A percentile compares a stretch with the other conserved stretches of the same genome.
Conservation (phyloP, 92 coral and sea anemone genomes). For the Zoanthus gigantus region DNA sequence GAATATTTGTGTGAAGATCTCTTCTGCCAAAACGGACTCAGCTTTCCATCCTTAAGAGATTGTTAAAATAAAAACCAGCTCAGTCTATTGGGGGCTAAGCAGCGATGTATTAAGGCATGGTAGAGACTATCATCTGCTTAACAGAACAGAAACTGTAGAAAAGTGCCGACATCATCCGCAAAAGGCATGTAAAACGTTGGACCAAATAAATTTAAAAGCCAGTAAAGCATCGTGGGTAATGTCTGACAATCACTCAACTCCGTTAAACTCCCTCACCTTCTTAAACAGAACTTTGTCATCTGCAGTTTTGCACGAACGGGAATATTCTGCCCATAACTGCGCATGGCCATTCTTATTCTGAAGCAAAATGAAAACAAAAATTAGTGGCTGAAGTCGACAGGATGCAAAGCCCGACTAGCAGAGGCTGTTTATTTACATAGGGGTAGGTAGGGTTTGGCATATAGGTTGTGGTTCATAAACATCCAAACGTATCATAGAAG, state of each 20-base stretch:
- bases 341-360: conserved; percentile 74
- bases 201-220: neutral
- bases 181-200: neutral
- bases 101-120: too few relatives aligned
- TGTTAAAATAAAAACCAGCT: too few relatives aligned
- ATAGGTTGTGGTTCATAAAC: too few relatives aligned
- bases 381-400: neutral
- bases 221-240: neutral
- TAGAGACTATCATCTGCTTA: too few relatives aligned
- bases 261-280: conserved; percentile 57
- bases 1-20: too few relatives aligned
- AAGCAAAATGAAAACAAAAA: neutral
- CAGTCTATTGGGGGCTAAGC: too few relatives aligned
- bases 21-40: too few relatives aligned
- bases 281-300: conserved; percentile 69
- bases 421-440: too few relatives aligned
- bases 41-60: too few relatives aligned
- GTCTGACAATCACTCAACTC: neutral
- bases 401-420: too few relatives aligned
- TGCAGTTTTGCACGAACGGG: conserved; percentile 65
- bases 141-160: neutral
- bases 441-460: too few relatives aligned
- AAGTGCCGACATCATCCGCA: neutral
- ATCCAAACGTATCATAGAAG: too few relatives aligned
- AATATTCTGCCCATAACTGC: conserved; percentile 73